A percentile compares a stretch with the other conserved stretches of the same genome.
Conservation (phyloP, 1,140 invertebrate species). For the Mamestra configurata region DNA sequence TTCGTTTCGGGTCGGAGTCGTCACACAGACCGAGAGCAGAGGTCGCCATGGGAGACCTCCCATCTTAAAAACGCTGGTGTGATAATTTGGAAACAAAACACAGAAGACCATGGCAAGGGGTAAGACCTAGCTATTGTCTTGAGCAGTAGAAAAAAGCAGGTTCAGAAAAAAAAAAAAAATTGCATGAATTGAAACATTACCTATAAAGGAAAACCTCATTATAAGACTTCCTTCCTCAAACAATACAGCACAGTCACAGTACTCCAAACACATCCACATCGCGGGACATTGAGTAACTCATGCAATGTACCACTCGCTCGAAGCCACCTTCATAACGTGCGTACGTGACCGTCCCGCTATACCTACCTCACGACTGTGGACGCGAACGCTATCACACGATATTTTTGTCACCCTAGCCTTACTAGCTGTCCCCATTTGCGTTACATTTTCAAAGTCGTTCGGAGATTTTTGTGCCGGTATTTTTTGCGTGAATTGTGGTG, state of each 20-base stretch:
- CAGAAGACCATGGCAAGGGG: no score
- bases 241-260: neutral
- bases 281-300: slow-evolving; percentile 50
- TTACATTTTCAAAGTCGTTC: slow-evolving; percentile 29
- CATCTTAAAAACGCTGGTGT: no score
- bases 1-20: no score
- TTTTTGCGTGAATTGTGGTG: slow-evolving; percentile 2
- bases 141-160: no score
- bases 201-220: neutral
- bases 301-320: slow-evolving; percentile 43
- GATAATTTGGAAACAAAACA: no score
- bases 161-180: no score
- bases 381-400: slow-evolving; percentile 35
- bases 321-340: slow-evolving; percentile 44
- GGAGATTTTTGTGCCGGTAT: slow-evolving; percentile 19
- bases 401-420: slow-evolving; percentile 47
- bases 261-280: slow-evolving; percentile 43
- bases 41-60: no score
- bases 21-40: no score
- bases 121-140: no score
- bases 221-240: neutral
- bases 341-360: slow-evolving; percentile 43
- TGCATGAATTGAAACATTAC: no score
- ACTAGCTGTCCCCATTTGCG: slow-evolving; percentile 42
- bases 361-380: neutral